Conservation (phyloP, 92 coral and sea anemone species). For the Palythoa caribaeorum region DNA sequence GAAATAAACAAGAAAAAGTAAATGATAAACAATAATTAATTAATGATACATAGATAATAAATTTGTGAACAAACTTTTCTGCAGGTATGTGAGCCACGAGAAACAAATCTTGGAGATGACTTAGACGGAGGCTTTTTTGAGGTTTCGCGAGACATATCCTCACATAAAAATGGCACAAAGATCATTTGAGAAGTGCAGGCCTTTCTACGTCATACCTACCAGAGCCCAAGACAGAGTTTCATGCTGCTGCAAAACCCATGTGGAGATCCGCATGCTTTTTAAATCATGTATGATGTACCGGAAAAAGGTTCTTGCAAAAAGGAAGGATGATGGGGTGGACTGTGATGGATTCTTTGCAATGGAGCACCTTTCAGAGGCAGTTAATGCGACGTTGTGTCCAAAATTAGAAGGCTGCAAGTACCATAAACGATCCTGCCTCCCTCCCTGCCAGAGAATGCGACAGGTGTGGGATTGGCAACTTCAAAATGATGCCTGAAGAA, state of each 20-base stretch:
- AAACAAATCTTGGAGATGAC: slow-evolving; percentile 55
- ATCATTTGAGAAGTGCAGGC: slow-evolving; percentile 28
- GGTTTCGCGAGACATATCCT: slow-evolving; percentile 22
- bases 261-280: slow-evolving; percentile 14
- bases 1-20: no score
- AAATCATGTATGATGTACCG: slow-evolving; percentile 9
- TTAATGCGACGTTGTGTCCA: slow-evolving; percentile 12
- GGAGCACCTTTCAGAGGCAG: neutral
- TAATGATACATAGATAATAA: no score
- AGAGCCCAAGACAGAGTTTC: slow-evolving; percentile 25
- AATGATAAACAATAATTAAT: no score
- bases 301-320: neutral
- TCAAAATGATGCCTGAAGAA: neutral
- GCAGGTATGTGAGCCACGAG: neutral
- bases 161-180: slow-evolving; percentile 40
- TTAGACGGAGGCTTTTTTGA: slow-evolving; percentile 47
- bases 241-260: slow-evolving; percentile 42
- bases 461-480: slow-evolving; percentile 2
- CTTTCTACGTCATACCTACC: slow-evolving; percentile 28
- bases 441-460: slow-evolving; percentile 19
- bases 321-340: neutral
- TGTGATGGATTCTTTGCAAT: neutral
- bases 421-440: slow-evolving; percentile 2
- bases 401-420: slow-evolving; percentile 3
- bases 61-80: no score